These are phyloP conservation scores for Petrolisthes cinctipes DNA, from an alignment of 2,888 invertebrate genomes.

Conservation along the genomic window DNA sequence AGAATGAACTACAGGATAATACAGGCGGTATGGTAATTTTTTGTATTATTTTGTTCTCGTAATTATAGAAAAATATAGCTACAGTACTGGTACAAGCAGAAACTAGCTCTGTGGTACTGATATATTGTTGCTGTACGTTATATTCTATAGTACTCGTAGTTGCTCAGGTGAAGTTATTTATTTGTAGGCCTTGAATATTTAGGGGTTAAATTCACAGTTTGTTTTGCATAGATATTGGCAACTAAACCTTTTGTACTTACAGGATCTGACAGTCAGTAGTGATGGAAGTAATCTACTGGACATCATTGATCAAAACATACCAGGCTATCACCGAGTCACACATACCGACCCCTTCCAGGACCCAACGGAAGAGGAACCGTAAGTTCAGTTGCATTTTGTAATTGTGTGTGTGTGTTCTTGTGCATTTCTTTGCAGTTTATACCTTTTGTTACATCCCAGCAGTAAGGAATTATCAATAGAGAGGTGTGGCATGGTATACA, in stretches of 20 bases:
- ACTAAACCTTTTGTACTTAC: not conserved
- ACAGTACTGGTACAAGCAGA: too few relatives aligned
- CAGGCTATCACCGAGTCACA: constrained; percentile 54
- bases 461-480: not conserved
- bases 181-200: not conserved
- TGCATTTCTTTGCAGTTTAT: not conserved
- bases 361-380: constrained; percentile 56
- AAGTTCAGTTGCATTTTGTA: constrained; percentile 20
- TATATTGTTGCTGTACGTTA: too few relatives aligned
- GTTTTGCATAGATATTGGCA: not conserved
- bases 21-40: too few relatives aligned
- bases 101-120: too few relatives aligned
- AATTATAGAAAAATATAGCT: too few relatives aligned
- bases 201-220: not conserved
- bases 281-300: constrained; percentile 58
- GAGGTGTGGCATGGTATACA: too few relatives aligned
- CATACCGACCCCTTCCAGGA: constrained; percentile 57
- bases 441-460: not conserved
- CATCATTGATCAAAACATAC: constrained; percentile 57
- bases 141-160: too few relatives aligned
- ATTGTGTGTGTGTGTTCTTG: constrained; percentile 5
- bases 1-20: too few relatives aligned
- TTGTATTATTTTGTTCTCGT: too few relatives aligned
- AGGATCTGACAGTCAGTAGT: constrained; percentile 53
- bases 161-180: not conserved